These are phyloP conservation scores for Trypoxylus dichotomus DNA, from an alignment of 1,140 invertebrate genomes.

Conservation along the genomic window DNA sequence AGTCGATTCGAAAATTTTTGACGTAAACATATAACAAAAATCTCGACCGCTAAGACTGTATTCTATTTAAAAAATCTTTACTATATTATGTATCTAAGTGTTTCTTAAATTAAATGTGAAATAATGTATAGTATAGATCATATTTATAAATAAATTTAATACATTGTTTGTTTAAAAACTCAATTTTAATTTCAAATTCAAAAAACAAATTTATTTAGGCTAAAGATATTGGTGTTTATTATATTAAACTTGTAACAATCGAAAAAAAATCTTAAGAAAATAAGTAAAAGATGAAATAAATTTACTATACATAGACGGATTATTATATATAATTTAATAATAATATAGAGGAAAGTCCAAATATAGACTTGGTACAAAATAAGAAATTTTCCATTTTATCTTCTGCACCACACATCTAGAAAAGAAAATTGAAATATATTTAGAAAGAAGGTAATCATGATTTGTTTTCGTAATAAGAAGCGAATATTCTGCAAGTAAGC, in stretches of 20 bases:
- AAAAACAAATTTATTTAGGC: slow-evolving; percentile 13
- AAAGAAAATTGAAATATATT: not conserved
- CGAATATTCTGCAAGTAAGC: too few relatives aligned
- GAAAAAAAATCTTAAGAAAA: not conserved
- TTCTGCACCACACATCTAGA: slow-evolving; percentile 22
- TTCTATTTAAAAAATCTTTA: not conserved
- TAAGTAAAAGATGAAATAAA: slow-evolving; percentile 23
- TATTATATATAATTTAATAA: slow-evolving; percentile 27
- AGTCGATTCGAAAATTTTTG: not conserved
- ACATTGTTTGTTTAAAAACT: not conserved
- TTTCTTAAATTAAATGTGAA: slow-evolving; percentile 12
- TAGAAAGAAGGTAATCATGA: not conserved
- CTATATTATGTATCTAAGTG: not conserved
- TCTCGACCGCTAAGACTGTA: not conserved
- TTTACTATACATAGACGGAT: slow-evolving; percentile 30
- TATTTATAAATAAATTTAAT: slow-evolving; percentile 18
- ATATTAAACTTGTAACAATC: slow-evolving; percentile 14
- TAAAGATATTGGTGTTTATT: slow-evolving; percentile 16
- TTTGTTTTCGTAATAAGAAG: not conserved
- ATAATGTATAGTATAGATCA: not conserved
- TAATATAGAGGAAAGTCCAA: slow-evolving; percentile 27
- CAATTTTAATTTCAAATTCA: not conserved
- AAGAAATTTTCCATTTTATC: slow-evolving; percentile 28
- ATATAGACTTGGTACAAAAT: slow-evolving; percentile 27
- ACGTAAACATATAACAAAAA: not conserved